A percentile compares a stretch with the other conserved stretches of the same genome.
Conservation (phyloP, 2,888 invertebrate genomes). For the Rhopalosiphum nymphaeae region DNA sequence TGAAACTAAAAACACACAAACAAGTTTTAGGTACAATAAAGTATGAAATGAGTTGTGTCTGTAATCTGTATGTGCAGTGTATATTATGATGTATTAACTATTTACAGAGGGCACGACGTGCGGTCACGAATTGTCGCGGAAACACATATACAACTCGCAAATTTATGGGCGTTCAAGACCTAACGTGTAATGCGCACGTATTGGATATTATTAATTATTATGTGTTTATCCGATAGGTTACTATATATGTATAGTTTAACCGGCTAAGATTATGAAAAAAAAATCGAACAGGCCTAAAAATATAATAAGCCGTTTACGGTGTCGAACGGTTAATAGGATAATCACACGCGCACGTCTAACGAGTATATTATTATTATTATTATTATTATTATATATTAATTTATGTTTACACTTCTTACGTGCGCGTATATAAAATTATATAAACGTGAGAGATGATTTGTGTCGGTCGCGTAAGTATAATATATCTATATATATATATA, state of each 20-base stretch:
- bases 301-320: constrained; percentile 41
- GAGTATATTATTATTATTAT: constrained; percentile 5
- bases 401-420: constrained; percentile 37
- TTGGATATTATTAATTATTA: constrained; percentile 28
- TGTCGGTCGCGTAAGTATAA: neutral
- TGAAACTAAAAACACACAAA: constrained; percentile 29
- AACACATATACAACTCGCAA: constrained; percentile 11
- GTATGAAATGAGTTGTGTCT: neutral
- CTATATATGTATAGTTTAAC: neutral
- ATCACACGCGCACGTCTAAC: constrained; percentile 50
- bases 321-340: constrained; percentile 54
- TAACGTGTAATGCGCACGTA: constrained; percentile 31
- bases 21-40: neutral
- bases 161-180: constrained; percentile 27
- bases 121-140: constrained; percentile 22
- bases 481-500: no score
- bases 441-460: constrained; percentile 24
- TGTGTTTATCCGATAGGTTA: neutral
- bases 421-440: neutral
- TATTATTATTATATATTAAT: constrained; percentile 26
- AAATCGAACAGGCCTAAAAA: constrained; percentile 13
- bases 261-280: neutral
- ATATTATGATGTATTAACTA: constrained; percentile 5
- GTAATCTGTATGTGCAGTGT: neutral
- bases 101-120: constrained; percentile 29